phyloP scores from a whole-genome alignment of 2,797 vertebrate genomes.

The Enteromius afrohamiltoni region DNA sequence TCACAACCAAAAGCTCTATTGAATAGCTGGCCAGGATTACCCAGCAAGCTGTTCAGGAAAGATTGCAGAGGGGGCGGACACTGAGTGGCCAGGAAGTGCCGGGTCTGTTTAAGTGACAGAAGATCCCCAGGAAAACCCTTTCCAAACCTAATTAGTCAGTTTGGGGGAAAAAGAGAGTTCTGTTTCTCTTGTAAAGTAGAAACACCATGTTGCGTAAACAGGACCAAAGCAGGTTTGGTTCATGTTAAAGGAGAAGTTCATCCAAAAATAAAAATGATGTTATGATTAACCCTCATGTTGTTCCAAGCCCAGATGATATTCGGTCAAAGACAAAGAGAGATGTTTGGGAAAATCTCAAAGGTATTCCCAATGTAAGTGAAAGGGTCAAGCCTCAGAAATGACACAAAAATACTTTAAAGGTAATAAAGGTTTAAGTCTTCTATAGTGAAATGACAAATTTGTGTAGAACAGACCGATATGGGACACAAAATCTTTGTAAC shows the following conservation, averaged over 20 bases:
- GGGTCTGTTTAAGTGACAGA: constrained; percentile 27
- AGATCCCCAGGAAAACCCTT: constrained; percentile 55
- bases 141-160: neutral
- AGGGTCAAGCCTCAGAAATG: neutral
- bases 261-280: neutral
- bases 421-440: neutral
- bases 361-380: neutral
- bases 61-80: constrained; percentile 41
- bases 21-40: constrained; percentile 62
- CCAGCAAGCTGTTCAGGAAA: constrained; percentile 56
- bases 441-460: neutral
- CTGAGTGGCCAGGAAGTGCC: neutral
- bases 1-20: constrained; percentile 55
- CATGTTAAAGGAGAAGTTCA: neutral
- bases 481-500: no score
- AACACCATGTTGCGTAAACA: neutral
- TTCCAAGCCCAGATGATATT: neutral
- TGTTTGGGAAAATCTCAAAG: neutral
- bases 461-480: neutral
- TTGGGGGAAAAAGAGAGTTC: neutral
- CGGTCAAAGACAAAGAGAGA: neutral
- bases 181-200: neutral
- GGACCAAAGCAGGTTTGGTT: neutral
- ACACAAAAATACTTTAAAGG: neutral
- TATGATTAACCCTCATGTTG: neutral